Percentiles rank a stretch among this genome's conserved stretches.
phyloP scores from a whole-genome alignment of 2,797 vertebrate species.

The Lophius americanus region DNA sequence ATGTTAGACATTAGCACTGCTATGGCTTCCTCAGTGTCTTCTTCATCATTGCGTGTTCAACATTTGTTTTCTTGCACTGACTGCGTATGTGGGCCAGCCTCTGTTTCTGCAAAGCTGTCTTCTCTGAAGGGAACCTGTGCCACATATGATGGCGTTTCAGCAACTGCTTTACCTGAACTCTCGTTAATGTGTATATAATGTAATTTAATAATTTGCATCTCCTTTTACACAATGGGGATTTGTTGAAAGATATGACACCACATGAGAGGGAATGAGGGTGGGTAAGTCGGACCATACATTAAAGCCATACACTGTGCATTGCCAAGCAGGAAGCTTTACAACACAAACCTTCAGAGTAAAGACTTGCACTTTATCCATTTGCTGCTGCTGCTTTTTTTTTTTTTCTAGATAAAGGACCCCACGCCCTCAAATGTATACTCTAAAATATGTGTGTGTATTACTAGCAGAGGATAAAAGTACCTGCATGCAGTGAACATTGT shows the following conservation, averaged over 20 bases:
- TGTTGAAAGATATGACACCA: background rate
- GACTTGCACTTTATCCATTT: conserved; percentile 44
- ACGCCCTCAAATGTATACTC: conserved; percentile 5
- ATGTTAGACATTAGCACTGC: background rate
- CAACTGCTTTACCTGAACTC: background rate
- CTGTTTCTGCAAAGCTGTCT: background rate
- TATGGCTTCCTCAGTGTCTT: background rate
- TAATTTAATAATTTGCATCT: conserved; percentile 15
- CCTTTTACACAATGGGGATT: background rate
- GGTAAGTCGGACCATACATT: background rate
- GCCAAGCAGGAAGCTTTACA: conserved; percentile 42
- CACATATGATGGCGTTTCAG: background rate
- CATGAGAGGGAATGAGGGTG: no score
- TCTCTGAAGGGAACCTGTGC: background rate
- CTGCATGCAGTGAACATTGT: conserved; percentile 66
- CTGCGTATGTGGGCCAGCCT: background rate
- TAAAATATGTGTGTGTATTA: conserved; percentile 15
- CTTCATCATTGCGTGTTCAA: background rate
- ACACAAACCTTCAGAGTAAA: conserved; percentile 35
- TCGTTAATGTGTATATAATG: conserved; percentile 16
- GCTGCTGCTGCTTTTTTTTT: conserved; percentile 16
- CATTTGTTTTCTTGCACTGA: conserved; percentile 20
- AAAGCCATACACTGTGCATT: conserved; percentile 27
- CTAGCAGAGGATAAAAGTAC: conserved; percentile 20
- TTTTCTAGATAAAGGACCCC: background rate